Percentiles rank a stretch among this genome's conserved stretches.
phyloP scores from a whole-genome alignment of 2,888 invertebrate genomes.

The Sminthurides aquaticus region DNA sequence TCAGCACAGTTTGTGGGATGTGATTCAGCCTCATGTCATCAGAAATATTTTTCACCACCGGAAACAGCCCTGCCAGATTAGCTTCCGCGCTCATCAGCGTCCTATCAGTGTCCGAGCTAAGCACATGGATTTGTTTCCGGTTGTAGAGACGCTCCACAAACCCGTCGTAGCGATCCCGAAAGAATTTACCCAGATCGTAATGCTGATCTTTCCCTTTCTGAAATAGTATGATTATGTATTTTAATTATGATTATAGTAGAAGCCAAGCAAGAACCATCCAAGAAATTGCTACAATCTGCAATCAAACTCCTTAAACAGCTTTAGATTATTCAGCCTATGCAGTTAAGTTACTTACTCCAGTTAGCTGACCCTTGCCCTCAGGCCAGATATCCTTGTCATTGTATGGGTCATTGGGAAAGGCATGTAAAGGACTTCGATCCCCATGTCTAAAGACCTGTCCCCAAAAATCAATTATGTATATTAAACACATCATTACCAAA shows the following conservation, averaged over 20 bases:
- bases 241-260: too few relatives aligned
- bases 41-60: not conserved
- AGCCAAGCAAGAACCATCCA: too few relatives aligned
- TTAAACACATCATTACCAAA: too few relatives aligned
- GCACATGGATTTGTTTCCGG: conserved; percentile 48
- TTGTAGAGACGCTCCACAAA: conserved; percentile 45
- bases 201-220: conserved; percentile 47
- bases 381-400: conserved; percentile 65
- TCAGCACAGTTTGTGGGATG: not conserved
- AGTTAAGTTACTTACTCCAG: conserved; percentile 60
- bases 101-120: conserved; percentile 72
- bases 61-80: conserved; percentile 59
- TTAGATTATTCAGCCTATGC: too few relatives aligned
- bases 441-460: conserved; percentile 72
- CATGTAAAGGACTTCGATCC: conserved; percentile 65
- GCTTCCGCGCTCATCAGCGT: conserved; percentile 80
- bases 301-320: too few relatives aligned
- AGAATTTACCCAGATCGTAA: conserved; percentile 62
- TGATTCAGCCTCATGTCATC: not conserved
- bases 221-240: too few relatives aligned
- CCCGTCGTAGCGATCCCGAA: conserved; percentile 62
- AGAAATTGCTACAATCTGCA: too few relatives aligned
- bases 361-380: conserved; percentile 71
- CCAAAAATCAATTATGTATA: not conserved
- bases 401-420: conserved; percentile 74